Evolutionary conservation across 2,888 invertebrate genomes (phyloP).

Genomic region (Podabrus alpinus): DNA sequence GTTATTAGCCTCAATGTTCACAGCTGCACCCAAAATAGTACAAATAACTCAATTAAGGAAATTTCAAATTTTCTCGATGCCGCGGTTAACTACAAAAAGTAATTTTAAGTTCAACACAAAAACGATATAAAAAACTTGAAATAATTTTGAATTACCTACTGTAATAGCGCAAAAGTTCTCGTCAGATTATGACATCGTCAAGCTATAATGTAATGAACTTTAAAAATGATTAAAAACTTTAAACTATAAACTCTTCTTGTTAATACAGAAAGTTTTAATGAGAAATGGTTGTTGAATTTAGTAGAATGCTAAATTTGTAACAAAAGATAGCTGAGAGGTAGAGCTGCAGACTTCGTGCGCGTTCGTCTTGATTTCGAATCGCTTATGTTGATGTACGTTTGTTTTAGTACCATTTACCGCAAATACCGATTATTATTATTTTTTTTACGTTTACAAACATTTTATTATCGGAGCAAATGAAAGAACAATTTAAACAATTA

Average conservation of each 20-base stretch:
- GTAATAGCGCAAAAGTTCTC: not conserved
- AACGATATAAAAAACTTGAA: not conserved
- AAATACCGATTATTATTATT: too few relatives aligned
- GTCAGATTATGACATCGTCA: not conserved
- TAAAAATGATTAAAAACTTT: not conserved
- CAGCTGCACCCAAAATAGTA: conserved; percentile 12
- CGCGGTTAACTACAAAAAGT: not conserved
- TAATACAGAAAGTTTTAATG: not conserved
- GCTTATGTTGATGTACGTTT: too few relatives aligned
- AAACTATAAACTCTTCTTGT: not conserved
- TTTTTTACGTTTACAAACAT: not conserved
- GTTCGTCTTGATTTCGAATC: too few relatives aligned
- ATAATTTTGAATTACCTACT: not conserved
- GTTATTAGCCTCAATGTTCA: conserved; percentile 11
- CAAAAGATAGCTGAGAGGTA: too few relatives aligned
- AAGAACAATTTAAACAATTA: not conserved
- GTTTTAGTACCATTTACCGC: too few relatives aligned
- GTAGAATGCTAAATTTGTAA: not conserved
- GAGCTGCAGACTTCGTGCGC: too few relatives aligned
- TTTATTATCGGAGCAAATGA: not conserved
- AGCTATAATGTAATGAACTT: not conserved
- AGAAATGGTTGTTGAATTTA: not conserved
- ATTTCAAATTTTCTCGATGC: conserved; percentile 3
- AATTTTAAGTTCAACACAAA: not conserved
- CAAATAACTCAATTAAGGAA: conserved; percentile 6